Conservation (phyloP, 2,797 vertebrate species). For the Karalla daura region DNA sequence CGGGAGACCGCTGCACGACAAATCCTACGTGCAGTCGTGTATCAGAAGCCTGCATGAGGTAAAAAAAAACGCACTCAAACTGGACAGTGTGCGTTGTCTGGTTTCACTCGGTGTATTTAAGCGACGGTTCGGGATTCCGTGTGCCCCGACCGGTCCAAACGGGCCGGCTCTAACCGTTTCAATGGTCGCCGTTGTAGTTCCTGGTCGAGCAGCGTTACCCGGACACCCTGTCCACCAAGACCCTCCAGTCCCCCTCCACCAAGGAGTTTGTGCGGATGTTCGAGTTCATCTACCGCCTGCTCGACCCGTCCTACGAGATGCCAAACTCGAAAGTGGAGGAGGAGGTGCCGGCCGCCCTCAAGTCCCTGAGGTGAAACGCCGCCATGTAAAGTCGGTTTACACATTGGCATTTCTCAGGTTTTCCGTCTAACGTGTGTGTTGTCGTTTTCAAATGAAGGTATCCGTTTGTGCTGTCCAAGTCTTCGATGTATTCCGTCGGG, state of each 20-base stretch:
- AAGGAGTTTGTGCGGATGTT: constrained; percentile 98
- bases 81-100: background rate
- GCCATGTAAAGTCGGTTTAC: too few species aligned
- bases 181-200: too few species aligned
- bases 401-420: too few species aligned
- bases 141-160: too few species aligned
- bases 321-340: constrained; percentile 95
- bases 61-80: too few species aligned
- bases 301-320: constrained; percentile 91
- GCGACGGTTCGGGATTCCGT: too few species aligned
- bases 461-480: constrained; percentile 94
- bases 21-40: constrained; percentile 93
- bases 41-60: constrained; percentile 96
- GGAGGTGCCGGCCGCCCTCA: constrained; percentile 93
- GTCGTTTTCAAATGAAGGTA: constrained; percentile 83
- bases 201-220: constrained; percentile 89
- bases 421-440: too few species aligned
- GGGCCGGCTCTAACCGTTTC: too few species aligned
- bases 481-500: constrained; percentile 97
- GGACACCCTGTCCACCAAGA: constrained; percentile 88
- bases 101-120: background rate
- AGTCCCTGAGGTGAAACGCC: constrained; percentile 89
- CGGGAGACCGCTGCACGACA: constrained; percentile 93
- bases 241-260: constrained; percentile 92
- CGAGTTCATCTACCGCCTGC: constrained; percentile 90